A percentile compares a stretch with the other conserved stretches of the same genome.
Conservation (phyloP, 2,797 vertebrate species). For the Luscinia luscinia region DNA sequence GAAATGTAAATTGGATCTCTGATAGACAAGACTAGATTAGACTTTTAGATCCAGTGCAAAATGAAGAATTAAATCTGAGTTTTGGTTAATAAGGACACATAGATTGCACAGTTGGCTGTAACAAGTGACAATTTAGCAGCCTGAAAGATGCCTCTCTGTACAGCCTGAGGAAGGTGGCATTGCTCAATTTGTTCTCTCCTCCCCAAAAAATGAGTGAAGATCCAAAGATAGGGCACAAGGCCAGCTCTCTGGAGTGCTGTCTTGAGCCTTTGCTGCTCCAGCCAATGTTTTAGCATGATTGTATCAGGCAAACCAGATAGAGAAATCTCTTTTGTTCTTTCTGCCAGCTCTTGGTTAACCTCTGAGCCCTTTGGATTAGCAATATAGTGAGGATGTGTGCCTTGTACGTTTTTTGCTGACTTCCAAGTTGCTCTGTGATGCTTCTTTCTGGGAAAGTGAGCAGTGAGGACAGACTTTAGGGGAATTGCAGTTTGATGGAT, state of each 20-base stretch:
- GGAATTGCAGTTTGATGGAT: neutral
- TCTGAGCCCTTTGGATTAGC: neutral
- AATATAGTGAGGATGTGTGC: neutral
- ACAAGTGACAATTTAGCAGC: neutral
- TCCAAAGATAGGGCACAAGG: neutral
- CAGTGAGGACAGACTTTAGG: neutral
- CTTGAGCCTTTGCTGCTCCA: neutral
- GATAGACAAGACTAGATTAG: neutral
- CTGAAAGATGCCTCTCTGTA: neutral
- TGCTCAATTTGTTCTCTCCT: neutral
- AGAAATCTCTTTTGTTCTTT: slow-evolving; percentile 19
- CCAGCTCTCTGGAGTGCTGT: neutral
- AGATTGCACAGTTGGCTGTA: neutral
- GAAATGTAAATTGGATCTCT: neutral
- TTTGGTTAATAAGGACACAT: neutral
- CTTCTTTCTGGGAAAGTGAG: slow-evolving; percentile 35
- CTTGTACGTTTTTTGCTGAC: neutral
- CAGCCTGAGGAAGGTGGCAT: neutral
- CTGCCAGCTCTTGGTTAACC: slow-evolving; percentile 27
- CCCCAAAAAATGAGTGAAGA: neutral
- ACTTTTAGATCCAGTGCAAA: neutral
- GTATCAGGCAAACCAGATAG: neutral
- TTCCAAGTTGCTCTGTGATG: slow-evolving; percentile 1
- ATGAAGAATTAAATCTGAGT: neutral
- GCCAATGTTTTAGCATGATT: neutral